Evolutionary conservation across 2,888 invertebrate genomes (phyloP).

Genomic region (Orthonychiurus folsomi): DNA sequence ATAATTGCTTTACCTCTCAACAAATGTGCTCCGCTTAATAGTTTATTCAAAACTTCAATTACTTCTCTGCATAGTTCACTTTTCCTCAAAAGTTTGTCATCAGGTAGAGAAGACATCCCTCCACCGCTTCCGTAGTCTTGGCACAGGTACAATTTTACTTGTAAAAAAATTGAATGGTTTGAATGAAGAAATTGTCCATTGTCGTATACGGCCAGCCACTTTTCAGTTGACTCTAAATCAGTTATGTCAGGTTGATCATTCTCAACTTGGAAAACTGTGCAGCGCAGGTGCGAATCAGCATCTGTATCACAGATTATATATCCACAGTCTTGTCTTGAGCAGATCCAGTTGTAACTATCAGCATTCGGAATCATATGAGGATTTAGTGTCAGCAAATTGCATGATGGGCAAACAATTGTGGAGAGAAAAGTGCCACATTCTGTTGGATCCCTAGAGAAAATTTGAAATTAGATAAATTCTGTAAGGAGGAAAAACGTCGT

Average conservation of each 20-base stretch:
- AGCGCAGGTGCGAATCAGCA: background rate
- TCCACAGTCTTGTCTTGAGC: background rate
- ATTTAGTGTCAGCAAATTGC: conserved; percentile 5
- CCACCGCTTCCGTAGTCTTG: conserved; percentile 27
- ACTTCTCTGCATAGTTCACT: conserved; percentile 20
- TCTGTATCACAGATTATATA: background rate
- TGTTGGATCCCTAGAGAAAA: conserved; percentile 21
- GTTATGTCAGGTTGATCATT: conserved; percentile 12
- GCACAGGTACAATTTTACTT: conserved; percentile 30
- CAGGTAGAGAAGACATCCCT: background rate
- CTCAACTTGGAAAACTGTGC: background rate
- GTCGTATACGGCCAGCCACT: conserved; percentile 26
- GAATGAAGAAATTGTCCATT: conserved; percentile 20
- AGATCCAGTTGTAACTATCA: background rate
- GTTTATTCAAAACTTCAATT: conserved; percentile 17
- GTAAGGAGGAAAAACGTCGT: no score
- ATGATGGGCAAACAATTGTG: conserved; percentile 19
- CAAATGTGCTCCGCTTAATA: conserved; percentile 26
- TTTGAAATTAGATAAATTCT: no score
- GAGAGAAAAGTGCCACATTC: conserved; percentile 25
- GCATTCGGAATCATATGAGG: background rate
- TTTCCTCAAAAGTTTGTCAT: conserved; percentile 23
- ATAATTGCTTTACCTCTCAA: conserved; percentile 24
- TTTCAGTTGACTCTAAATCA: conserved; percentile 20
- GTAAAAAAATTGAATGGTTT: conserved; percentile 29